Percentiles rank a stretch among this genome's conserved stretches.
Evolutionary conservation across 1,140 invertebrate species (phyloP).

Genomic region (Anastrepha obliqua): DNA sequence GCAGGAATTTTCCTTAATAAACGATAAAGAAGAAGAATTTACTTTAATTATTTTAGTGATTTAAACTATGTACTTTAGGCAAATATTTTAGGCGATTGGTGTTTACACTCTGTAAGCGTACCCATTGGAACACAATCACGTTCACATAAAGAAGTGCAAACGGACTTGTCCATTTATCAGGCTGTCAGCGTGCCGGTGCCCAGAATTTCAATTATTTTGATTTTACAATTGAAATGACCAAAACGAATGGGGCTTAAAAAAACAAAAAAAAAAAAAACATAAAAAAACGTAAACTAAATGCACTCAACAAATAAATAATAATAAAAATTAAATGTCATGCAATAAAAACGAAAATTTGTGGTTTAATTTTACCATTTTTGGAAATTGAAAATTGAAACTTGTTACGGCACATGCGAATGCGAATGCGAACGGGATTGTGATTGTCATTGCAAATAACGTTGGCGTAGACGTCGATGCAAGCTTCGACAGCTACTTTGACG

Average conservation of each 20-base stretch:
- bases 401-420: constrained; percentile 3
- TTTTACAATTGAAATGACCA: constrained; percentile 32
- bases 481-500: too few relatives aligned
- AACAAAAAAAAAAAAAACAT: not conserved
- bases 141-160: not conserved
- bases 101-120: too few relatives aligned
- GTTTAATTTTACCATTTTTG: constrained; percentile 40
- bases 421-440: not conserved
- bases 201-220: constrained; percentile 45
- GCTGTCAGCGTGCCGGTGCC: not conserved
- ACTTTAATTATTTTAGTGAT: too few relatives aligned
- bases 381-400: constrained; percentile 29
- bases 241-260: constrained; percentile 7
- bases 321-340: constrained; percentile 51
- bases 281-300: not conserved
- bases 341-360: constrained; percentile 48
- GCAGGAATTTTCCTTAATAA: too few relatives aligned
- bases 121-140: too few relatives aligned
- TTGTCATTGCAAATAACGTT: constrained; percentile 18
- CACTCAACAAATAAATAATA: constrained; percentile 40
- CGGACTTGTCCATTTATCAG: not conserved
- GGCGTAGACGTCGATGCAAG: not conserved
- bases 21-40: too few relatives aligned
- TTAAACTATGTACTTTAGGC: too few relatives aligned
- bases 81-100: too few relatives aligned